Conservation (phyloP, 2,113 vertebrate genomes). For the Ophiodon elongatus region DNA sequence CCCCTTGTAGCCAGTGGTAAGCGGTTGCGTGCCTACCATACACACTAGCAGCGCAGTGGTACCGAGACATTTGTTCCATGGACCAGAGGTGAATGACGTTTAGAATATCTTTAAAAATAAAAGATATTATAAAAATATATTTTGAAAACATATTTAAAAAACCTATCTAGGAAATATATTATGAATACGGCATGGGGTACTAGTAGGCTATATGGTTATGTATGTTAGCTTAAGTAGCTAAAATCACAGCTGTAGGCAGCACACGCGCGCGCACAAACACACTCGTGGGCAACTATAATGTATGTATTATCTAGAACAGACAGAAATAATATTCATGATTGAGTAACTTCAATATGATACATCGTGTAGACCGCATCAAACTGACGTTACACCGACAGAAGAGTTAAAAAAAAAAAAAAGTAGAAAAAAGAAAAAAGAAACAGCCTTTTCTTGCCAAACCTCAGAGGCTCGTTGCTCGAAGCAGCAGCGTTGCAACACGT, state of each 20-base stretch:
- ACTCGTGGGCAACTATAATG: background rate
- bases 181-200: background rate
- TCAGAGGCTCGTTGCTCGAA: background rate
- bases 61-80: no score
- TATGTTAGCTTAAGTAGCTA: background rate
- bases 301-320: no score
- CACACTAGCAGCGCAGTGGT: no score
- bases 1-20: background rate
- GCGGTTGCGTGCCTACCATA: no score
- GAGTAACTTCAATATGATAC: background rate
- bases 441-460: background rate
- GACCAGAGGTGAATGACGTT: no score
- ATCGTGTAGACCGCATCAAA: background rate
- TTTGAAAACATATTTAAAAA: background rate
- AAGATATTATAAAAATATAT: no score
- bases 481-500: constrained; percentile 10
- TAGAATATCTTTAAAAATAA: no score
- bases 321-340: background rate
- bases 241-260: background rate
- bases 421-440: background rate
- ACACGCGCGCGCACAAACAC: background rate
- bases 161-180: background rate
- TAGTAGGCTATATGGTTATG: background rate
- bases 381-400: background rate
- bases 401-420: background rate